These are phyloP conservation scores for Umimayanthus kanabou DNA, from an alignment of 92 coral and sea anemone genomes.

Conservation along the genomic window DNA sequence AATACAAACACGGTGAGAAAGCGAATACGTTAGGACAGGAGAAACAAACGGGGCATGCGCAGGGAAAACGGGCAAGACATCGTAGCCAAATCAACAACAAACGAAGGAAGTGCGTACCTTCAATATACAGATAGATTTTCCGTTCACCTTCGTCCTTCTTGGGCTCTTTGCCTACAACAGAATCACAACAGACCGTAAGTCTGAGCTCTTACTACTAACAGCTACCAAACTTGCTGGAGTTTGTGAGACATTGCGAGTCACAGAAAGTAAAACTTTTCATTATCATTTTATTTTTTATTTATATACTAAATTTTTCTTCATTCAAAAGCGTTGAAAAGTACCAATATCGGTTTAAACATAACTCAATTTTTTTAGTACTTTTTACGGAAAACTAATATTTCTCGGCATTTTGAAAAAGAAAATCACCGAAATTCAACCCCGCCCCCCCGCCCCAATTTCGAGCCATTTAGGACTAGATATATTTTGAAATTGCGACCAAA, in stretches of 20 bases:
- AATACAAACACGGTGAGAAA: background rate
- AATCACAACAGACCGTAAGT: background rate
- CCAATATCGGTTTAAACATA: too few relatives aligned
- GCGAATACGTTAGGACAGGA: background rate
- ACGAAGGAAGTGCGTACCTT: constrained; percentile 67
- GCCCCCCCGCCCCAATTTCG: too few relatives aligned
- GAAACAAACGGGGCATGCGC: background rate
- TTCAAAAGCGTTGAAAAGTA: too few relatives aligned
- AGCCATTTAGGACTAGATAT: too few relatives aligned
- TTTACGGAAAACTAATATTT: too few relatives aligned
- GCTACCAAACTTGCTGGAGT: background rate
- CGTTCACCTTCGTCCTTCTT: constrained; percentile 85
- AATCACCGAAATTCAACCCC: too few relatives aligned
- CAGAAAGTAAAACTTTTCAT: background rate
- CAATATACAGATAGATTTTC: constrained; percentile 91
- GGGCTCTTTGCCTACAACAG: constrained; percentile 82
- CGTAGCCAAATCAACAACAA: background rate
- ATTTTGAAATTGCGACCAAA: too few relatives aligned
- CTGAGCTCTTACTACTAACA: background rate
- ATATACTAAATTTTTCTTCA: too few relatives aligned
- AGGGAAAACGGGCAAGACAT: background rate
- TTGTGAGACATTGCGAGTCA: background rate
- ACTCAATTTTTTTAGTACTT: too few relatives aligned
- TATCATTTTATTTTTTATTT: too few relatives aligned
- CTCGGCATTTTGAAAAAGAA: too few relatives aligned